A percentile compares a stretch with the other conserved stretches of the same genome.
These are phyloP conservation scores for Isoperla grammatica DNA, from an alignment of 2,888 invertebrate genomes.

Conservation along the genomic window DNA sequence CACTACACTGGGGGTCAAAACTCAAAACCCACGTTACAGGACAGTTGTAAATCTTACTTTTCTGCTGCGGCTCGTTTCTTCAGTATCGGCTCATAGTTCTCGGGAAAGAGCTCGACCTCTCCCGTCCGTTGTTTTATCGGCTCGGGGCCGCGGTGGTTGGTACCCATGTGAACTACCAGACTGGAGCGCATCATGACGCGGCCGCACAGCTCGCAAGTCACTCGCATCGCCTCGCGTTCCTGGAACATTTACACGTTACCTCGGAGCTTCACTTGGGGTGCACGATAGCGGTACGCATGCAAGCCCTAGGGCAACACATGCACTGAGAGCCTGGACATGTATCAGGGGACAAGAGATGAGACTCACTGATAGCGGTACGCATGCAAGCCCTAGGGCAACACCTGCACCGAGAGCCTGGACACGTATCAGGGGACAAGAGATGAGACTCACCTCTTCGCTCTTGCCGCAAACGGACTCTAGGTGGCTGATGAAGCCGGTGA, in stretches of 20 bases:
- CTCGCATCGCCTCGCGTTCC: constrained; percentile 48
- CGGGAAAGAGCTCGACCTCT: constrained; percentile 33
- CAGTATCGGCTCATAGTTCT: constrained; percentile 30
- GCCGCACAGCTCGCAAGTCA: constrained; percentile 51
- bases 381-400: too few relatives aligned
- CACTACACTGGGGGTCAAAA: too few relatives aligned
- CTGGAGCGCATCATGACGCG: constrained; percentile 52
- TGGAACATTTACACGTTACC: constrained; percentile 35
- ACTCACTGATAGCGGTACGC: too few relatives aligned
- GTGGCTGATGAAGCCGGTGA: constrained; percentile 57
- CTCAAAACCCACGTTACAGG: too few relatives aligned
- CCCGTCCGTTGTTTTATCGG: constrained; percentile 18
- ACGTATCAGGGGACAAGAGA: too few relatives aligned
- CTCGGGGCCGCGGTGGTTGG: constrained; percentile 28
- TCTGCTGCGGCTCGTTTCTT: constrained; percentile 30
- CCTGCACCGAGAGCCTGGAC: too few relatives aligned
- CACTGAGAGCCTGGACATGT: too few relatives aligned
- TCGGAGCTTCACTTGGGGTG: too few relatives aligned
- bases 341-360: too few relatives aligned
- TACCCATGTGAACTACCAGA: constrained; percentile 51
- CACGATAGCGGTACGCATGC: too few relatives aligned
- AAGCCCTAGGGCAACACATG: too few relatives aligned
- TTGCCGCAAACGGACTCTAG: constrained; percentile 53
- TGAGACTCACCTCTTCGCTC: constrained; percentile 43
- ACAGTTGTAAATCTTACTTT: too few relatives aligned